These are phyloP conservation scores for Tinea semifulvella DNA, from an alignment of 2,888 invertebrate species.

Conservation along the genomic window DNA sequence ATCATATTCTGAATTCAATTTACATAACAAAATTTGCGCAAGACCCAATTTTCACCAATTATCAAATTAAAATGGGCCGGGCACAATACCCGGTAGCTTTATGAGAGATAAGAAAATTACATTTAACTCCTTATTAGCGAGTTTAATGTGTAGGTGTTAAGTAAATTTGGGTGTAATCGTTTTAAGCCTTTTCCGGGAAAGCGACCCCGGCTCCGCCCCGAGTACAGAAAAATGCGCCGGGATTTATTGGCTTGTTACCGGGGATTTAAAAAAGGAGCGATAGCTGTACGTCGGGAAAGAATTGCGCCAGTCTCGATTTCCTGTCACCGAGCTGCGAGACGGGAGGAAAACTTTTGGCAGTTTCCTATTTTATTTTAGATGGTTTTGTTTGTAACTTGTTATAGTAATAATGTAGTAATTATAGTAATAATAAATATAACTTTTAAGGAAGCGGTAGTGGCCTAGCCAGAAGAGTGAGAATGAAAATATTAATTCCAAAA, in stretches of 20 bases:
- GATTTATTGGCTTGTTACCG: constrained; percentile 68
- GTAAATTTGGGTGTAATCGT: constrained; percentile 67
- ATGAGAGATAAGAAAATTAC: constrained; percentile 50
- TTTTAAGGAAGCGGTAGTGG: no score
- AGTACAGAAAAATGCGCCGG: constrained; percentile 51
- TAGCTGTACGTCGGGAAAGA: constrained; percentile 39
- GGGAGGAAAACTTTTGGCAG: constrained; percentile 6
- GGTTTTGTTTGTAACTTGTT: no score
- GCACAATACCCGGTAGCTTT: constrained; percentile 23
- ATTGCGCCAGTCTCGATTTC: constrained; percentile 33
- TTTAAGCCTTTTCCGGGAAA: constrained; percentile 51
- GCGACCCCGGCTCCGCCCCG: constrained; percentile 25
- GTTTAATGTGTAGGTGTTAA: constrained; percentile 62
- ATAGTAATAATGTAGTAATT: no score
- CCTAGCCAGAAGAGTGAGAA: no score
- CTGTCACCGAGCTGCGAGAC: constrained; percentile 11
- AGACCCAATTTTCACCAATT: constrained; percentile 47
- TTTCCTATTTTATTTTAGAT: background rate
- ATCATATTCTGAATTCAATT: constrained; percentile 47
- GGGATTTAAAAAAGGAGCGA: constrained; percentile 56
- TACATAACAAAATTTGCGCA: constrained; percentile 46
- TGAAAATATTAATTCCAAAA: no score
- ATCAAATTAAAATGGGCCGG: constrained; percentile 50
- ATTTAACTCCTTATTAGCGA: constrained; percentile 55
- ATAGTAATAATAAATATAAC: no score